These are phyloP conservation scores for Artemia franciscana DNA, from an alignment of 1,140 invertebrate species.

Conservation along the genomic window DNA sequence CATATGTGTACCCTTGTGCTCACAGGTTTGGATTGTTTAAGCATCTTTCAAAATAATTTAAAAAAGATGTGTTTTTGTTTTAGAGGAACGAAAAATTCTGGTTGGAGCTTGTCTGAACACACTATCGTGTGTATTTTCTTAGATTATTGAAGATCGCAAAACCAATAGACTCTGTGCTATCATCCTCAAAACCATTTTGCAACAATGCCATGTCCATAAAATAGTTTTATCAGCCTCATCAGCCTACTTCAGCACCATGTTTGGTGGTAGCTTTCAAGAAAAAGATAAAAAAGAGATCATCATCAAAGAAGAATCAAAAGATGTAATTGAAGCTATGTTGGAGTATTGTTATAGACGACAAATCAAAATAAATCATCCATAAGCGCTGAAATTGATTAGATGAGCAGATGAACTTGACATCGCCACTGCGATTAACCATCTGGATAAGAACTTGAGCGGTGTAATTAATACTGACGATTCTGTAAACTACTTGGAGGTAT, in stretches of 20 bases:
- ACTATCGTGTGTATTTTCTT: neutral
- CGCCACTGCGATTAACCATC: neutral
- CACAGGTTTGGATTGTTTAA: no score
- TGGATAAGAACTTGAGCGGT: neutral
- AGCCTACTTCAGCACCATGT: neutral
- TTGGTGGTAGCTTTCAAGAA: neutral
- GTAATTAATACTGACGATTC: neutral
- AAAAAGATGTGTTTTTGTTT: no score
- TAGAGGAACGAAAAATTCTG: neutral
- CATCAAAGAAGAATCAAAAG: neutral
- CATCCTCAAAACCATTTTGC: neutral
- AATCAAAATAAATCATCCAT: neutral
- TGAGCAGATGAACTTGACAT: neutral
- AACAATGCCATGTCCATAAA: neutral
- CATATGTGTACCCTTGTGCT: no score
- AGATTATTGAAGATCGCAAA: neutral
- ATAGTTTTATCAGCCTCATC: neutral
- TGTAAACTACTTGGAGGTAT: neutral
- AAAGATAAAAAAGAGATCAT: neutral
- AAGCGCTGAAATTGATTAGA: neutral
- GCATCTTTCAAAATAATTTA: no score
- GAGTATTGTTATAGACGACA: neutral
- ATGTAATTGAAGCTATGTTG: neutral
- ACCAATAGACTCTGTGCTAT: neutral
- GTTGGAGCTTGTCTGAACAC: neutral